Conservation (phyloP, 2,888 invertebrate genomes). For the Epinotia nisella region DNA sequence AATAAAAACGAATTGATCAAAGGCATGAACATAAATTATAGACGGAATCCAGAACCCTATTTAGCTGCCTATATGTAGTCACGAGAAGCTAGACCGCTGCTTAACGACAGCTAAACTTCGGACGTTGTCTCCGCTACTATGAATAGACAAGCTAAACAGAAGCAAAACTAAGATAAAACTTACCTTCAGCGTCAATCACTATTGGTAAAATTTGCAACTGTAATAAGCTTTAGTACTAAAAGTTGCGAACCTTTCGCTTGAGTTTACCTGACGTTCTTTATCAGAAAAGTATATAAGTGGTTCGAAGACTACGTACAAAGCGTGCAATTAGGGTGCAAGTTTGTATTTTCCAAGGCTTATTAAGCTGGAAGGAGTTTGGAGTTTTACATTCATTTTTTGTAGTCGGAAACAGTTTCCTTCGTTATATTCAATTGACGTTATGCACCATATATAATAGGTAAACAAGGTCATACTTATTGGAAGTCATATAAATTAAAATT, state of each 20-base stretch:
- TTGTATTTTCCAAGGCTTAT: not conserved
- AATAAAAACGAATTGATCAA: too few species aligned
- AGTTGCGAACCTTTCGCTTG: conserved; percentile 15
- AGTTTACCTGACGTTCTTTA: conserved; percentile 22
- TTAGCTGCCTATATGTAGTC: not conserved
- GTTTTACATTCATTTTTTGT: not conserved
- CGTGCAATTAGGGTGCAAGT: not conserved
- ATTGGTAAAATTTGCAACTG: conserved; percentile 37
- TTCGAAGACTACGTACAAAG: conserved; percentile 7
- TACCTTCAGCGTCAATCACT: conserved; percentile 32
- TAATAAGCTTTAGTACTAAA: conserved; percentile 27
- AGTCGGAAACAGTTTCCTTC: not conserved
- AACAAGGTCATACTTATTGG: too few species aligned
- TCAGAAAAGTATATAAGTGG: conserved; percentile 31
- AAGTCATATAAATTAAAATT: too few species aligned
- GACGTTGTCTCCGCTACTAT: conserved; percentile 27
- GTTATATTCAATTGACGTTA: not conserved
- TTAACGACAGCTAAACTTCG: conserved; percentile 30
- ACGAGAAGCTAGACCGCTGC: not conserved
- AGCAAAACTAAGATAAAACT: conserved; percentile 33
- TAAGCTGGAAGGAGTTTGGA: not conserved
- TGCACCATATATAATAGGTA: too few species aligned
- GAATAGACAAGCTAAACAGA: conserved; percentile 12
- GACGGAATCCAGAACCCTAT: too few species aligned
- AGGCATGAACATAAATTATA: too few species aligned